phyloP scores from a whole-genome alignment of 2,888 invertebrate species.

The Machimus rusticus region DNA sequence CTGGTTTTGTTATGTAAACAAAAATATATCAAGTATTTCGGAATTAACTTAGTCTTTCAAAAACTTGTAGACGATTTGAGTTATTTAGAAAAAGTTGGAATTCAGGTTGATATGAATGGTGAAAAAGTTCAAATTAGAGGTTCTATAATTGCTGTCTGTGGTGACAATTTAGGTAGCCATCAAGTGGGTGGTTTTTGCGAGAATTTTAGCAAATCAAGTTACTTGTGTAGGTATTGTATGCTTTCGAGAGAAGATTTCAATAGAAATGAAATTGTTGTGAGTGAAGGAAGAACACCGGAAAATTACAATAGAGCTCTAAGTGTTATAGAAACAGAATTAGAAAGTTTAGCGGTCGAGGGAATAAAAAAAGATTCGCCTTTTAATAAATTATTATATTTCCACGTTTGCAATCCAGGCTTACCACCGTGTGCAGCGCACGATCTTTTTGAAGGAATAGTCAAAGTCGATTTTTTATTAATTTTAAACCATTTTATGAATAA shows the following conservation, averaged over 20 bases:
- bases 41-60: constrained; percentile 35
- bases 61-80: constrained; percentile 42
- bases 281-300: background rate
- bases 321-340: background rate
- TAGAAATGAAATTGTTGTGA: background rate
- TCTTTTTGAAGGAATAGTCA: constrained; percentile 20
- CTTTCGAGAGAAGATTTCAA: constrained; percentile 5
- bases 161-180: constrained; percentile 49
- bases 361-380: constrained; percentile 36
- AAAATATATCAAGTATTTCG: constrained; percentile 40
- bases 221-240: constrained; percentile 46
- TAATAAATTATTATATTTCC: constrained; percentile 38
- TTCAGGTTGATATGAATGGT: background rate
- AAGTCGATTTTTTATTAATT: background rate
- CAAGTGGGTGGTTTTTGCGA: constrained; percentile 48
- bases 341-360: constrained; percentile 10
- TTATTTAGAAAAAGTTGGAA: constrained; percentile 41
- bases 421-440: constrained; percentile 44
- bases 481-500: constrained; percentile 20
- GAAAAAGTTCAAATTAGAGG: background rate
- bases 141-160: constrained; percentile 42
- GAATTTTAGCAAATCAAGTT: constrained; percentile 45
- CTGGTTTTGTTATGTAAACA: constrained; percentile 45
- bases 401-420: constrained; percentile 39
- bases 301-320: constrained; percentile 1